Evolutionary conservation across 92 coral and sea anemone species (phyloP).

Genomic region (Virgularia gustaviana): DNA sequence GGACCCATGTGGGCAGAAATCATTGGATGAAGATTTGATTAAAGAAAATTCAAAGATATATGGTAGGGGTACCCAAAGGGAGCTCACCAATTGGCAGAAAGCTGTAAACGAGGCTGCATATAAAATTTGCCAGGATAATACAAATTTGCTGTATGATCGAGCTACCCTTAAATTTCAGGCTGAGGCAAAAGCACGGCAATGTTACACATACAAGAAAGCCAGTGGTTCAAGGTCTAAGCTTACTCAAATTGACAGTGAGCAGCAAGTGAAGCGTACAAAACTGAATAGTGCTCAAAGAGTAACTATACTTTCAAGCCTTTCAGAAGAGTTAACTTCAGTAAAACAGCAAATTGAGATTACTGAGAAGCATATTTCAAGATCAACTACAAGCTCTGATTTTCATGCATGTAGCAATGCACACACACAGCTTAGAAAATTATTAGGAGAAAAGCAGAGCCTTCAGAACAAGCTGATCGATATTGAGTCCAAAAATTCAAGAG

Average conservation of each 20-base stretch:
- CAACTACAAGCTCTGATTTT: neutral
- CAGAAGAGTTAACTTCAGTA: conserved; percentile 2
- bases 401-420: conserved; percentile 5
- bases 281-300: neutral
- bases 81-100: conserved; percentile 29
- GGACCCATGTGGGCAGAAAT: neutral
- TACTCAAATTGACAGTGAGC: conserved; percentile 4
- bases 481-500: conserved; percentile 28
- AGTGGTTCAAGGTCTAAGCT: conserved; percentile 38
- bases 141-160: conserved; percentile 26
- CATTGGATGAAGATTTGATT: conserved; percentile 15
- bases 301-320: neutral
- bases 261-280: conserved; percentile 1
- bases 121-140: conserved; percentile 29
- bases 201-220: conserved; percentile 18
- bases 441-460: conserved; percentile 26
- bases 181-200: conserved; percentile 43
- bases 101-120: conserved; percentile 36
- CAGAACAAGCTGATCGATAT: conserved; percentile 39
- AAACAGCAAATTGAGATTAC: conserved; percentile 2
- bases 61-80: conserved; percentile 16
- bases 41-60: conserved; percentile 42
- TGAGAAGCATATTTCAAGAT: neutral
- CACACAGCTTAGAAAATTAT: conserved; percentile 4
- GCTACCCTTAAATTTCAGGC: conserved; percentile 32